These are phyloP conservation scores for Eurois occulta DNA, from an alignment of 2,888 invertebrate species.

Conservation along the genomic window DNA sequence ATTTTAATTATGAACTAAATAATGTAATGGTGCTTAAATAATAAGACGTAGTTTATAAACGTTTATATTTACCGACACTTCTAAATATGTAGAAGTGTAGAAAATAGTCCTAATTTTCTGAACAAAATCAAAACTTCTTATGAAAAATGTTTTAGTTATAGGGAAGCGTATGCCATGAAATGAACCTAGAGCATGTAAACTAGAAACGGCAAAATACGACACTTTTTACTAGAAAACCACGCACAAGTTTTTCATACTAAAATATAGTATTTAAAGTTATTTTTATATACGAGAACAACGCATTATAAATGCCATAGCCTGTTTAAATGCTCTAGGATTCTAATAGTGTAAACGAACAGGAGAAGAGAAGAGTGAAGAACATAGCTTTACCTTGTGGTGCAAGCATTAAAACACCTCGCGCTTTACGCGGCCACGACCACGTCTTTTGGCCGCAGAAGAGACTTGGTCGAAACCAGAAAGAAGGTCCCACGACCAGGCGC, in stretches of 20 bases:
- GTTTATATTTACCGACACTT: conserved; percentile 54
- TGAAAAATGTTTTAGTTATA: conserved; percentile 15
- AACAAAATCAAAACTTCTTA: conserved; percentile 18
- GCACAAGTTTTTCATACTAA: conserved; percentile 33
- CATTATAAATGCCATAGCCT: conserved; percentile 5
- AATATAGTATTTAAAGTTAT: conserved; percentile 1
- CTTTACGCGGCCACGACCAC: not conserved
- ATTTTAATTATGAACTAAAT: conserved; percentile 58
- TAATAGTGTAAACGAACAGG: not conserved
- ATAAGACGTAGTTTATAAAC: conserved; percentile 57
- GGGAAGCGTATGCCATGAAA: not conserved
- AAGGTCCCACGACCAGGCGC: not conserved
- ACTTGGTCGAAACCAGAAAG: not conserved
- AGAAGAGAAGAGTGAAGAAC: not conserved
- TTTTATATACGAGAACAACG: not conserved
- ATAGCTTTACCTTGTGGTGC: not conserved
- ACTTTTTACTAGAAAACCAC: conserved; percentile 25
- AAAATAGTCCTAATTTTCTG: conserved; percentile 12
- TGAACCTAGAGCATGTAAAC: conserved; percentile 19
- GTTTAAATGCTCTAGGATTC: conserved; percentile 25
- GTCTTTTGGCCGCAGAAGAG: not conserved
- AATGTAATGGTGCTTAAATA: conserved; percentile 66
- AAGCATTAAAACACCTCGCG: not conserved
- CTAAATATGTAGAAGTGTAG: conserved; percentile 21
- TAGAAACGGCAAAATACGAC: conserved; percentile 8